Conservation (phyloP, 2,113 vertebrate species). For the Pterocles gutturalis region DNA sequence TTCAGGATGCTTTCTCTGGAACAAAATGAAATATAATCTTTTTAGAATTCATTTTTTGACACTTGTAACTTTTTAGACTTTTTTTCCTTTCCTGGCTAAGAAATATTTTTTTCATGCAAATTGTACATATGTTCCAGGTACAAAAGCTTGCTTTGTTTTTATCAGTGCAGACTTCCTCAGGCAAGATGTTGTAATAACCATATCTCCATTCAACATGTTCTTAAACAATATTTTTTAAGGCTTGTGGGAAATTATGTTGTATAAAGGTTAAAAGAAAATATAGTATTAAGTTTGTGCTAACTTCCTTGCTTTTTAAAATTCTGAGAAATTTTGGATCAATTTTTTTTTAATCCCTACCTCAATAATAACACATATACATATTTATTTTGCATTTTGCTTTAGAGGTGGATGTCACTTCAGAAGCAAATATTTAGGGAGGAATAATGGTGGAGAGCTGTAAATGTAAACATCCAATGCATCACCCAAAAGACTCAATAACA, state of each 20-base stretch:
- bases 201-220: not conserved
- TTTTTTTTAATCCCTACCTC: not conserved
- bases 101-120: not conserved
- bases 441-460: not conserved
- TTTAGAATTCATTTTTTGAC: not conserved
- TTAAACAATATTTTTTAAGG: not conserved
- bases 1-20: not conserved
- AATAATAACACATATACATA: not conserved
- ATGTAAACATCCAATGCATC: not conserved
- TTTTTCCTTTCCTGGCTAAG: not conserved
- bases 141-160: not conserved
- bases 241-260: not conserved
- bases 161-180: not conserved
- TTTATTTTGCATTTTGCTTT: not conserved
- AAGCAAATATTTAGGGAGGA: not conserved
- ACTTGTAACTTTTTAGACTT: not conserved
- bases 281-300: not conserved
- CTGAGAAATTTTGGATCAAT: not conserved
- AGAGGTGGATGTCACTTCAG: not conserved
- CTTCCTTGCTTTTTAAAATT: not conserved
- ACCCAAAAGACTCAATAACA: not conserved
- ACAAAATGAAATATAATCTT: not conserved
- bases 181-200: not conserved
- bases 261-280: not conserved
- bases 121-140: not conserved